phyloP scores from a whole-genome alignment of 2,888 invertebrate genomes.

The Hyposoter didymator region DNA sequence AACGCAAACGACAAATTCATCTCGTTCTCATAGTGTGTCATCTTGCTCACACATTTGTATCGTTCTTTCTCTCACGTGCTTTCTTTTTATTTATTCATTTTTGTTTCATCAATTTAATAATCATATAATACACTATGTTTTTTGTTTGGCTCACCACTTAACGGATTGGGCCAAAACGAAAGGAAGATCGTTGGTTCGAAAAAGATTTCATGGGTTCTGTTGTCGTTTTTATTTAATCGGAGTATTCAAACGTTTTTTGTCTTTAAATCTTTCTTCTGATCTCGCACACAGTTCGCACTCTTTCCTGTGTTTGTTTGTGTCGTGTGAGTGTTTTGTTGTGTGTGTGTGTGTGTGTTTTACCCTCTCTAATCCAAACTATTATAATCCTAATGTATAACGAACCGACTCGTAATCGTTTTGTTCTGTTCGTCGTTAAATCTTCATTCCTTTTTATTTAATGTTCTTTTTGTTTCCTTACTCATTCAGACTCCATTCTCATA shows the following conservation, averaged over 20 bases:
- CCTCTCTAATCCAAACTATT: conserved; percentile 68
- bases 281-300: conserved; percentile 61
- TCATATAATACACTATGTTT: conserved; percentile 72
- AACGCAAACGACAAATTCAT: conserved; percentile 66
- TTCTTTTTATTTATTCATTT: conserved; percentile 25
- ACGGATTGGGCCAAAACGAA: conserved; percentile 71
- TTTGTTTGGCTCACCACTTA: conserved; percentile 65
- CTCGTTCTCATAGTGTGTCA: conserved; percentile 37
- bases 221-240: conserved; percentile 42
- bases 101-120: conserved; percentile 59
- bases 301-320: conserved; percentile 43
- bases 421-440: conserved; percentile 43
- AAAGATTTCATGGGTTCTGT: conserved; percentile 50
- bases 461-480: conserved; percentile 23
- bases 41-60: conserved; percentile 47
- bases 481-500: conserved; percentile 47
- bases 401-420: conserved; percentile 65
- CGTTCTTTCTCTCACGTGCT: conserved; percentile 17
- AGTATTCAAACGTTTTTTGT: conserved; percentile 36
- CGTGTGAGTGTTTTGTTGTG: conserved; percentile 46
- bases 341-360: conserved; percentile 54
- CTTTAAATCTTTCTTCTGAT: conserved; percentile 52
- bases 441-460: conserved; percentile 16
- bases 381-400: conserved; percentile 63
- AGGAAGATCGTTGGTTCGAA: conserved; percentile 69